phyloP scores from a whole-genome alignment of 2,888 invertebrate genomes.

The Thecophora atra region DNA sequence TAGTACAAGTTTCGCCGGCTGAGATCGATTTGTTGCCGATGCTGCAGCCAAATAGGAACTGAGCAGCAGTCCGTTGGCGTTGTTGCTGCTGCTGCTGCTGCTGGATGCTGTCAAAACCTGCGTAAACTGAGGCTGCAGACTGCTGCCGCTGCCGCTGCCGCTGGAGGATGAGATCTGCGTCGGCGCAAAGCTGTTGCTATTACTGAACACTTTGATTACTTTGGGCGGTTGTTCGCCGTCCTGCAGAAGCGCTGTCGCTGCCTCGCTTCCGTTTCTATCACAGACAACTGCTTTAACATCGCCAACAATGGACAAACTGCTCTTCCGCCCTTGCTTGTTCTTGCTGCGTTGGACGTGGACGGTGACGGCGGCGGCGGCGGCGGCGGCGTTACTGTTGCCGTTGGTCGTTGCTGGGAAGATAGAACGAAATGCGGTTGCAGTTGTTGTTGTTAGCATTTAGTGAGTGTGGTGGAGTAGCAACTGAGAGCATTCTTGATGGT shows the following conservation, averaged over 20 bases:
- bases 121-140: slow-evolving; percentile 68
- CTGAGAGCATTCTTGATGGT: slow-evolving; percentile 35
- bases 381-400: slow-evolving; percentile 19
- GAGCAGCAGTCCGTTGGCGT: slow-evolving; percentile 64
- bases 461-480: slow-evolving; percentile 34
- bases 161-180: slow-evolving; percentile 29
- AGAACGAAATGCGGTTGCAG: slow-evolving; percentile 36
- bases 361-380: slow-evolving; percentile 1
- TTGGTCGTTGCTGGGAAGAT: slow-evolving; percentile 41
- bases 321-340: slow-evolving; percentile 45
- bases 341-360: slow-evolving; percentile 7
- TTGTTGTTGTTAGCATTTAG: slow-evolving; percentile 22
- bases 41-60: slow-evolving; percentile 54
- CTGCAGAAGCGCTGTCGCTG: slow-evolving; percentile 36
- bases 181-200: slow-evolving; percentile 35
- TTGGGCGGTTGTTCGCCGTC: slow-evolving; percentile 57
- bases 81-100: slow-evolving; percentile 22
- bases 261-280: slow-evolving; percentile 1
- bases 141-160: slow-evolving; percentile 56
- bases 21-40: slow-evolving; percentile 24
- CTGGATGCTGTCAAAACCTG: too few species aligned
- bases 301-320: slow-evolving; percentile 41
- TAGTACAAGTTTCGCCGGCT: slow-evolving; percentile 42
- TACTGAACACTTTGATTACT: slow-evolving; percentile 56
- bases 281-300: slow-evolving; percentile 23